Evolutionary conservation across 2,888 invertebrate species (phyloP), one percentile per base, ranked within the genome.

Genomic region (Caenorhabditis drosophilae): DNA sequence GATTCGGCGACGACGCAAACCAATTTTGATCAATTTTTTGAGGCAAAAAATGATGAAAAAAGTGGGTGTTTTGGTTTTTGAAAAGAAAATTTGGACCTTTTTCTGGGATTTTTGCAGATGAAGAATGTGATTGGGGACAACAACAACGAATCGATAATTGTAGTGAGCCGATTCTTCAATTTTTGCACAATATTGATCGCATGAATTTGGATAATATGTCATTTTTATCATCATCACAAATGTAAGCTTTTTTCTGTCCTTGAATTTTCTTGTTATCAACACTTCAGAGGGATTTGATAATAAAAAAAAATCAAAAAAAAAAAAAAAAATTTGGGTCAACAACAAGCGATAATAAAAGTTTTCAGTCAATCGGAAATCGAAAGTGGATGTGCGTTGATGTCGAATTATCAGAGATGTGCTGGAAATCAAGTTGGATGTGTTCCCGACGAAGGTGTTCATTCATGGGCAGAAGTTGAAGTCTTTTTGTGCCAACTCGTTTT

Each of bases 401-500:
- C 67, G 9, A 66, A 67, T 34, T 80, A 61, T 63, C 56, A 70
- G 64, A 45, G 78, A 70, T 62, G 67, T 73, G 27, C 68, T 26
- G 78, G 77, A 50, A 67, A 70, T 11, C 57, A 56, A 1, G 51
- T 57, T n/a, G 55, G 56, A 34, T 79, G 79, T 49, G 59, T 57
- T 22, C 70, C 70, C 22, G 68, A 69, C 36, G 70, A 66, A 34
- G 71, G 68, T 22, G 71, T 71, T 25, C 48, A 49, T 15, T 69
- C 71, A 20, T 74, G 74, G 74, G 44, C 56, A 26, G 71, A 74
- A 51, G 69, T 74, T 7, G 81, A 81, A 46, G 74, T 76, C 61
- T 81, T 77, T 62, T 58, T 76, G 51, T 81, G 81, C 51, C 81
- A 81, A 53, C 62, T 81, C 46, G 67, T 81, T 6, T 67, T 79